A percentile compares a stretch with the other conserved stretches of the same genome.
Evolutionary conservation across 2,797 vertebrate genomes (phyloP).

Genomic region (Siniperca obscura): DNA sequence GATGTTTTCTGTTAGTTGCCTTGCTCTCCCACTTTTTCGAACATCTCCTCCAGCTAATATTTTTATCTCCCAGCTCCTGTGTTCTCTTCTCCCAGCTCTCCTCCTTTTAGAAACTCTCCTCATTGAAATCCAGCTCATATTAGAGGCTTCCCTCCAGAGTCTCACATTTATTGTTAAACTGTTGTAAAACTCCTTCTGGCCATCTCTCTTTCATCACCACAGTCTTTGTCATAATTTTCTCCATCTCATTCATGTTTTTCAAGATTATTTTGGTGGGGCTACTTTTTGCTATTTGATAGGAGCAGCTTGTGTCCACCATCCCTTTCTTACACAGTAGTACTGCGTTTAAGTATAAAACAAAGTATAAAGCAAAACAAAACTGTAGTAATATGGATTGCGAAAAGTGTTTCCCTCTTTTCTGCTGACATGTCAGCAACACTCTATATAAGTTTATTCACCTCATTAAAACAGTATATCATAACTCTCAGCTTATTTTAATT

Average conservation of each 20-base stretch:
- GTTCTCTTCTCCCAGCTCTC: neutral
- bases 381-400: neutral
- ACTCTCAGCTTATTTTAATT: neutral
- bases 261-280: too few relatives aligned
- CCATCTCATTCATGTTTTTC: too few relatives aligned
- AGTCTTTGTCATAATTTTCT: neutral
- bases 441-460: neutral
- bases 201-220: neutral
- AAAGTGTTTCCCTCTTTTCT: neutral
- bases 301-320: too few relatives aligned
- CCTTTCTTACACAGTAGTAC: neutral
- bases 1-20: neutral
- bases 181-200: neutral
- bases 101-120: neutral
- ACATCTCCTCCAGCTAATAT: neutral
- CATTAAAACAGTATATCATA: neutral
- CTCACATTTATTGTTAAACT: neutral
- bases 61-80: neutral
- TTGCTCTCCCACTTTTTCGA: neutral
- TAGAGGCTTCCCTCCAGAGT: neutral
- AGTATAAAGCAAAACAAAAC: neutral
- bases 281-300: too few relatives aligned
- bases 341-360: neutral
- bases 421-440: neutral
- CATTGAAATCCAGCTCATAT: neutral